Conservation (phyloP, 2,888 invertebrate genomes). For the Acronicta psi region DNA sequence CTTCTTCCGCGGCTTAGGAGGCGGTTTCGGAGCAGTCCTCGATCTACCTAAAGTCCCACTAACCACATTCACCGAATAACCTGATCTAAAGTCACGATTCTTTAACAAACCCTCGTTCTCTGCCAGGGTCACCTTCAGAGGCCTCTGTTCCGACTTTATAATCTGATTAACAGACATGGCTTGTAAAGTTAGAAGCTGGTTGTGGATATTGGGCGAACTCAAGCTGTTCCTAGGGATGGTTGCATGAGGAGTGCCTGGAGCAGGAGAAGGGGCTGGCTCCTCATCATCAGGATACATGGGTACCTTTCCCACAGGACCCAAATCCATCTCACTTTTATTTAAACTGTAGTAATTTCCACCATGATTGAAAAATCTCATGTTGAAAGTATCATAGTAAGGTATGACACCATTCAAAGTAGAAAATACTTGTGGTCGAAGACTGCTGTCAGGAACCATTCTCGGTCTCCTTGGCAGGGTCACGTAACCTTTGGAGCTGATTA, state of each 20-base stretch:
- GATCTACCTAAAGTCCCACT: slow-evolving; percentile 76
- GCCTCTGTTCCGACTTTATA: slow-evolving; percentile 75
- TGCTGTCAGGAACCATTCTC: slow-evolving; percentile 89
- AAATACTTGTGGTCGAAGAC: slow-evolving; percentile 81
- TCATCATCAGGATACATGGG: slow-evolving; percentile 85
- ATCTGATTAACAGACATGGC: slow-evolving; percentile 72
- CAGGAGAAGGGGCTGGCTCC: slow-evolving; percentile 86
- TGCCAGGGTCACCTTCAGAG: slow-evolving; percentile 76
- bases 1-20: slow-evolving; percentile 94
- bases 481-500: slow-evolving; percentile 92
- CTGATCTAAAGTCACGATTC: slow-evolving; percentile 71
- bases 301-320: slow-evolving; percentile 87
- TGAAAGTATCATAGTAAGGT: slow-evolving; percentile 93
- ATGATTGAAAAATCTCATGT: slow-evolving; percentile 94
- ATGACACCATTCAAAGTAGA: slow-evolving; percentile 84
- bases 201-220: slow-evolving; percentile 87
- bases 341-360: slow-evolving; percentile 93
- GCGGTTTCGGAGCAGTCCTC: slow-evolving; percentile 92
- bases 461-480: slow-evolving; percentile 96
- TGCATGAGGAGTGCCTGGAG: slow-evolving; percentile 85
- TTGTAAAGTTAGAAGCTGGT: slow-evolving; percentile 82
- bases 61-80: slow-evolving; percentile 76
- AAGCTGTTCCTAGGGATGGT: slow-evolving; percentile 84
- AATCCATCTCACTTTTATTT: slow-evolving; percentile 91
- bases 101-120: slow-evolving; percentile 76